These are phyloP conservation scores for Synanthedon andrenaeformis DNA, from an alignment of 2,888 invertebrate species.

Conservation along the genomic window DNA sequence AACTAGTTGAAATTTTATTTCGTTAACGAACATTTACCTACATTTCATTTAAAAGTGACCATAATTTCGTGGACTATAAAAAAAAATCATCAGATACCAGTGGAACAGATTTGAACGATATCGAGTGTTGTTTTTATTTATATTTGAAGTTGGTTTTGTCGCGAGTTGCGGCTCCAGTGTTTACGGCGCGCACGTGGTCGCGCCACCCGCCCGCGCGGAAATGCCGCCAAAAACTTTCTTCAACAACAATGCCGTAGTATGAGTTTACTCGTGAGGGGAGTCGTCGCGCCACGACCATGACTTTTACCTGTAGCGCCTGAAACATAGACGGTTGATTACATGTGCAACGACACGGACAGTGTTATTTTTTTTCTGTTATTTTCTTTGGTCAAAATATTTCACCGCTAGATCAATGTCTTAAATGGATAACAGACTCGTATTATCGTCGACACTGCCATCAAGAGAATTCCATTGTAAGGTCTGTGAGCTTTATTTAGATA, in stretches of 20 bases:
- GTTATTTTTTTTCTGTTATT: constrained; percentile 57
- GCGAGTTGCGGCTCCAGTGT: constrained; percentile 25
- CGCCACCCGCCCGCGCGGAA: constrained; percentile 46
- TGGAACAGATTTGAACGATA: constrained; percentile 10
- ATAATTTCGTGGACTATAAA: constrained; percentile 22
- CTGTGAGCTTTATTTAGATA: constrained; percentile 81
- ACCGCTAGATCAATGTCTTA: constrained; percentile 60
- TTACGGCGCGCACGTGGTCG: constrained; percentile 61
- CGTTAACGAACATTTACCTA: constrained; percentile 22
- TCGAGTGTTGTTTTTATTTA: constrained; percentile 3
- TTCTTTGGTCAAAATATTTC: constrained; percentile 66
- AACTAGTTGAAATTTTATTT: constrained; percentile 42
- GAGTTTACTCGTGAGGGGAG: constrained; percentile 36
- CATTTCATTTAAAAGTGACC: constrained; percentile 17
- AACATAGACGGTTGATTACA: constrained; percentile 40
- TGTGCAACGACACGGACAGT: constrained; percentile 52
- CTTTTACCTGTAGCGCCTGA: constrained; percentile 55
- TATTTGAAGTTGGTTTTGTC: constrained; percentile 3
- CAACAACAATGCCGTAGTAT: constrained; percentile 47
- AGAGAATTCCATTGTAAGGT: constrained; percentile 79
- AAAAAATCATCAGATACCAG: constrained; percentile 20
- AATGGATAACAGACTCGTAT: constrained; percentile 67
- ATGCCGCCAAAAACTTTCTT: constrained; percentile 68
- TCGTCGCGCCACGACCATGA: constrained; percentile 42
- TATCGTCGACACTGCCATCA: constrained; percentile 68